Base-by-base conservation (phyloP, 2,888 invertebrate species). In the Lumbricus terrestris region DNA sequence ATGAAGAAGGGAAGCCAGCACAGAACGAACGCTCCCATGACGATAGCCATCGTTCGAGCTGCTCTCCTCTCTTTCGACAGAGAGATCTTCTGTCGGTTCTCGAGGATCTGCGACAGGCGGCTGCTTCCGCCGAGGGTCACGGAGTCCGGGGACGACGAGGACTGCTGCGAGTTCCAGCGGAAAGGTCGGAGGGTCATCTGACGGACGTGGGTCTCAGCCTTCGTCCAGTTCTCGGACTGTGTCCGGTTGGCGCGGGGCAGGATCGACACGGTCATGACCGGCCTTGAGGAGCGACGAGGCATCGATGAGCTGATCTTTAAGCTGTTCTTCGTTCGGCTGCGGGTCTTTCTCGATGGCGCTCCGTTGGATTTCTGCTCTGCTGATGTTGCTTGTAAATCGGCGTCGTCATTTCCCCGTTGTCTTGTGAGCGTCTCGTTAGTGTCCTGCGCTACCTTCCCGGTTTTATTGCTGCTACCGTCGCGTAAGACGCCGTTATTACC, bases 1-100 rank as follows among this genome's bases (percentile, higher is more conserved):
- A 98, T 96, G 95, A 99, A 99, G 96, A 99, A 99, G 8, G 99
- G 99, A 91, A 99, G 96, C 99, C 99, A 99, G 95, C 99, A 99
- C 18, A 98, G 97, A 88, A 99, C 98, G 95, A 99, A 99, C 0
- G 98, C 98, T 13, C 98, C 98, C 97, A 99, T 98, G 91, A 99
- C 98, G 90, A 99, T 98, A 37, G 98, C 99, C 5, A 99, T 96
- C 0, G 98, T 99, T 90, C 98, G 96, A 0, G 99, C 98, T 0
- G 99, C 99, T 83, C 98, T 96, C 90, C 99, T 96, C 94, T 99
- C 99, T 94, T 98, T 97, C 3, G 98, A 98, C 92, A 98, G 95
- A 0, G 98, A 98, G 93, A 98, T 95, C 89, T 95, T 94, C 93
- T 95, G 95, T 3, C 47, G 40, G 20, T 40, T 33, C n/a, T 38